Evolutionary conservation across 2,113 vertebrate genomes (phyloP).

Genomic region (Agapornis roseicollis): DNA sequence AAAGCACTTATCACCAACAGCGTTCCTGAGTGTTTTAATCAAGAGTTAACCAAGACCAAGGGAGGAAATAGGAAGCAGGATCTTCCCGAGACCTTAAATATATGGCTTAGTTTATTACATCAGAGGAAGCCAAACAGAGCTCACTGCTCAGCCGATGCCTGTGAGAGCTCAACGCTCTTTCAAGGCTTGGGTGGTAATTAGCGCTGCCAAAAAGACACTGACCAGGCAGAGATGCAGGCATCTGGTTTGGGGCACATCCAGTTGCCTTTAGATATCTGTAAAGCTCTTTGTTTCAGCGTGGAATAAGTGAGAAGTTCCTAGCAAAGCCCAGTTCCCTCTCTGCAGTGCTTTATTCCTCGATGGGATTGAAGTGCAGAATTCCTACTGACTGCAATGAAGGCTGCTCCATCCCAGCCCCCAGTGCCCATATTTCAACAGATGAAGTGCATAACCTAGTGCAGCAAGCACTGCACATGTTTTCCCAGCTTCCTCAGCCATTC

Average conservation of each 20-base stretch:
- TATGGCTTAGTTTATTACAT: neutral
- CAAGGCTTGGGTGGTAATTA: neutral
- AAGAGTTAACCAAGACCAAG: neutral
- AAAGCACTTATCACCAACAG: neutral
- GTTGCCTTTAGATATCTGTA: neutral
- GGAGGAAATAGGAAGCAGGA: neutral
- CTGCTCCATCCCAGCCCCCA: neutral
- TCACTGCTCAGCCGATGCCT: neutral
- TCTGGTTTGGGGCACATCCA: neutral
- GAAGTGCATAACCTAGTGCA: neutral
- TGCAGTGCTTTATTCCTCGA: neutral
- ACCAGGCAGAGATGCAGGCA: neutral
- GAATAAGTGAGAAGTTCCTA: neutral
- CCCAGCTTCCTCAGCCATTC: neutral
- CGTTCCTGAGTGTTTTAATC: neutral
- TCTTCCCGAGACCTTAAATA: neutral
- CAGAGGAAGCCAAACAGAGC: neutral
- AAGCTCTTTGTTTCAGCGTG: rapidly evolving
- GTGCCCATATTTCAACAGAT: neutral
- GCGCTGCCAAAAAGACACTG: neutral
- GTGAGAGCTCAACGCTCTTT: neutral
- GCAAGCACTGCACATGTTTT: neutral
- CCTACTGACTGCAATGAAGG: neutral
- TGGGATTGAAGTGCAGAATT: neutral
- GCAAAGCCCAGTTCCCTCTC: neutral